phyloP scores from a whole-genome alignment of 2,797 vertebrate genomes.

The Pelodytes ibericus region DNA sequence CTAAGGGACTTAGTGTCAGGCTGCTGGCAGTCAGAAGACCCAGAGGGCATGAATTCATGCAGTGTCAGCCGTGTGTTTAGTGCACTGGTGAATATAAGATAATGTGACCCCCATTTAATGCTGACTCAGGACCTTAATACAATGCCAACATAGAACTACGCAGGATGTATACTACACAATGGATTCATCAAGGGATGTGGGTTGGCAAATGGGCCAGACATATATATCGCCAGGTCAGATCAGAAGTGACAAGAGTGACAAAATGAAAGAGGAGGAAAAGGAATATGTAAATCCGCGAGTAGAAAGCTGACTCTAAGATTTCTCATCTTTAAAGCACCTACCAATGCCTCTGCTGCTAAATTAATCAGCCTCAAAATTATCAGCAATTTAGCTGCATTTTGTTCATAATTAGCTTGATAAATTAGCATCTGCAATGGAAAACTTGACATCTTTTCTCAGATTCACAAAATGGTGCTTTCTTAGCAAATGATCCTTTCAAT shows the following conservation, averaged over 20 bases:
- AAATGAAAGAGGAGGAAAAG: conserved; percentile 14
- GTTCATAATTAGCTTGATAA: conserved; percentile 80
- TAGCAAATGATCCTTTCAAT: conserved; percentile 68
- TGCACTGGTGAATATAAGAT: conserved; percentile 51
- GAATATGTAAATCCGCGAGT: conserved; percentile 59
- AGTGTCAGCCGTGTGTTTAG: conserved; percentile 61
- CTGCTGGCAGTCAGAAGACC: conserved; percentile 67
- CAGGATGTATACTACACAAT: conserved; percentile 12
- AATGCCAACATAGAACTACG: background rate
- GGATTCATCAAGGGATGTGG: background rate
- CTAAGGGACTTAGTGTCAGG: conserved; percentile 61
- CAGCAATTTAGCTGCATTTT: conserved; percentile 76
- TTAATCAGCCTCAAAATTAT: conserved; percentile 76
- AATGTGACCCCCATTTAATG: conserved; percentile 61
- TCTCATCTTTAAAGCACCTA: conserved; percentile 71
- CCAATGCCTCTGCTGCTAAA: conserved; percentile 70
- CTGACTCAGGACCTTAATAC: conserved; percentile 60
- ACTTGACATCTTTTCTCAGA: conserved; percentile 72
- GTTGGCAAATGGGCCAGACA: conserved; percentile 2
- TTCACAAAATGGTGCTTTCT: conserved; percentile 67
- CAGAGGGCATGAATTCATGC: conserved; percentile 65
- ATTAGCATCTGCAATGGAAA: conserved; percentile 77
- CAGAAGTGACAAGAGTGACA: background rate
- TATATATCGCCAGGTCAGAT: conserved; percentile 4
- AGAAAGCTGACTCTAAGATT: conserved; percentile 53